phyloP scores from a whole-genome alignment of 2,113 vertebrate species.

The Dendrocopos noguchii region DNA sequence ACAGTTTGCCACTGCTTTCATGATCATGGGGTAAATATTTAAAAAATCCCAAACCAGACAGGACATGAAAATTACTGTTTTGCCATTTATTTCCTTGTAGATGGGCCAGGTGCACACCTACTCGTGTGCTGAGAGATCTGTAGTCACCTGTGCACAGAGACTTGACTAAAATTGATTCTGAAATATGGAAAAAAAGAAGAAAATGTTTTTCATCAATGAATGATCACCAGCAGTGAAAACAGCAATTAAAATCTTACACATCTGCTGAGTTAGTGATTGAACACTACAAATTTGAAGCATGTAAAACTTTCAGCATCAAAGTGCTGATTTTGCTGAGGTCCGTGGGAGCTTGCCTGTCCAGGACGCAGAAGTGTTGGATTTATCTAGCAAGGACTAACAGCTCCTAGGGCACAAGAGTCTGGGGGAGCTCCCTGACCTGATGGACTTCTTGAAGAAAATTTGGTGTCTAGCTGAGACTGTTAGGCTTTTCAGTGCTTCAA shows the following conservation, averaged over 20 bases:
- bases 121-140: background rate
- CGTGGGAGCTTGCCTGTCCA: background rate
- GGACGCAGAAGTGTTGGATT: fast-evolving
- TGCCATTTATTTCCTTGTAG: background rate
- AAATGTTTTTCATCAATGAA: background rate
- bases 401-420: background rate
- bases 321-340: background rate
- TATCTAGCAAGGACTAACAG: background rate
- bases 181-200: constrained; percentile 6
- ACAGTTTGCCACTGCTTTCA: background rate
- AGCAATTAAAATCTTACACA: background rate
- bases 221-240: background rate
- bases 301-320: background rate
- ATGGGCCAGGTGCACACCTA: background rate
- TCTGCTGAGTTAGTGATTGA: constrained; percentile 1
- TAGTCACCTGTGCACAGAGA: background rate
- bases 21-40: background rate
- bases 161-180: background rate
- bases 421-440: background rate
- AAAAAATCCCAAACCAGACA: fast-evolving
- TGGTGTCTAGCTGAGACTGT: constrained; percentile 32
- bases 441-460: background rate
- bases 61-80: background rate
- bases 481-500: constrained; percentile 1
- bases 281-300: background rate